Percentiles rank a stretch among this genome's conserved stretches.
These are phyloP conservation scores for Campylorhamphus procurvoides DNA, from an alignment of 2,113 vertebrate species.

Conservation along the genomic window DNA sequence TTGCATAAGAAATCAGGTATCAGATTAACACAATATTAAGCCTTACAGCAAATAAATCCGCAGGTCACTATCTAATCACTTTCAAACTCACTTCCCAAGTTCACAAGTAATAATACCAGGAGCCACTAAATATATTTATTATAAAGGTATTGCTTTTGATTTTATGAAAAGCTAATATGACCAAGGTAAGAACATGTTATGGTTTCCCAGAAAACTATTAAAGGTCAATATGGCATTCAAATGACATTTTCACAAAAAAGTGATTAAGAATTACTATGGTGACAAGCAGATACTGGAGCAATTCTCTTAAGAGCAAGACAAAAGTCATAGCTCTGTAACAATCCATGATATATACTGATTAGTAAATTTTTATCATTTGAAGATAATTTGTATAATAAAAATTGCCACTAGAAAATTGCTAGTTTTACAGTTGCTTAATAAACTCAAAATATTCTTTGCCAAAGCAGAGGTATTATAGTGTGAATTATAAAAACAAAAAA, in stretches of 20 bases:
- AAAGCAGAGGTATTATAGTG: not conserved
- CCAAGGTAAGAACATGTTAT: accelerated
- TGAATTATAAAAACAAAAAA: not conserved
- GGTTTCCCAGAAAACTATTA: not conserved
- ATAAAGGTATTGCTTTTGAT: not conserved
- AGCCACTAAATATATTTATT: accelerated
- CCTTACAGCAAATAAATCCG: not conserved
- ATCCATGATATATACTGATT: not conserved
- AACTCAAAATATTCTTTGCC: not conserved
- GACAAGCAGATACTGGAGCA: not conserved
- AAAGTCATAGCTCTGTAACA: not conserved
- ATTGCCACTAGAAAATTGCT: not conserved
- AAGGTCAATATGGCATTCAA: not conserved
- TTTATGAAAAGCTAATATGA: not conserved
- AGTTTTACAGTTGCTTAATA: not conserved
- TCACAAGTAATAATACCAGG: not conserved
- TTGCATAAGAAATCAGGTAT: not conserved
- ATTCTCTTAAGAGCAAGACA: not conserved
- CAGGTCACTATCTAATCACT: not conserved
- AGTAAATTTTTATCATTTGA: not conserved
- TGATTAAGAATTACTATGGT: not conserved
- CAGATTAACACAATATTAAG: not conserved
- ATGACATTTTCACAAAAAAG: not conserved
- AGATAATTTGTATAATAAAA: not conserved
- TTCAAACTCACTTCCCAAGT: not conserved